Percentiles rank a stretch among this genome's conserved stretches.
Evolutionary conservation across 2,888 invertebrate genomes (phyloP).

Genomic region (Apamea sordens): DNA sequence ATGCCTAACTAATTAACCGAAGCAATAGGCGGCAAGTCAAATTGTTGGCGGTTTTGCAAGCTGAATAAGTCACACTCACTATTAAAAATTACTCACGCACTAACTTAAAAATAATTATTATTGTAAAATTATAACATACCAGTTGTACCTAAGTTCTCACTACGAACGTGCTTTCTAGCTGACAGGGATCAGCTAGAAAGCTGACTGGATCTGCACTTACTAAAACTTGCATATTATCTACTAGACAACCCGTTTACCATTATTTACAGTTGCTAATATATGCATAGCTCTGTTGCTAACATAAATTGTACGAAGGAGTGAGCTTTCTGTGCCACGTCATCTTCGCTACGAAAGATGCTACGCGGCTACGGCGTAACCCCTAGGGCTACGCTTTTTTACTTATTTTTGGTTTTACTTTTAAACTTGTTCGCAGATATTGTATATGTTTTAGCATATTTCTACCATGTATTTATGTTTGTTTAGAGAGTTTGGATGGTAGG

Average conservation of each 20-base stretch:
- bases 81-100: too few relatives aligned
- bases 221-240: constrained; percentile 11
- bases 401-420: neutral
- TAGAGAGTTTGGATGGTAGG: neutral
- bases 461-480: neutral
- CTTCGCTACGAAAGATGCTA: constrained; percentile 67
- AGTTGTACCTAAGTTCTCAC: neutral
- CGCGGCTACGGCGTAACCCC: constrained; percentile 66
- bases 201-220: constrained; percentile 13
- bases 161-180: constrained; percentile 3
- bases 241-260: constrained; percentile 23
- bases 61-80: constrained; percentile 30
- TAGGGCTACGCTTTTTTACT: constrained; percentile 43
- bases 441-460: neutral
- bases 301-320: constrained; percentile 4
- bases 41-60: constrained; percentile 35
- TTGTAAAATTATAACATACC: neutral
- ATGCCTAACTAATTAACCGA: constrained; percentile 44
- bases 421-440: constrained; percentile 7
- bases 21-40: constrained; percentile 38
- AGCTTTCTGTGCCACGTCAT: constrained; percentile 64
- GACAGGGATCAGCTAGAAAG: constrained; percentile 26
- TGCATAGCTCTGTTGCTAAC: neutral
- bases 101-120: constrained; percentile 1
- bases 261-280: constrained; percentile 34